Conservation (phyloP, 1,140 invertebrate genomes). For the Drosophila tropicalis region DNA sequence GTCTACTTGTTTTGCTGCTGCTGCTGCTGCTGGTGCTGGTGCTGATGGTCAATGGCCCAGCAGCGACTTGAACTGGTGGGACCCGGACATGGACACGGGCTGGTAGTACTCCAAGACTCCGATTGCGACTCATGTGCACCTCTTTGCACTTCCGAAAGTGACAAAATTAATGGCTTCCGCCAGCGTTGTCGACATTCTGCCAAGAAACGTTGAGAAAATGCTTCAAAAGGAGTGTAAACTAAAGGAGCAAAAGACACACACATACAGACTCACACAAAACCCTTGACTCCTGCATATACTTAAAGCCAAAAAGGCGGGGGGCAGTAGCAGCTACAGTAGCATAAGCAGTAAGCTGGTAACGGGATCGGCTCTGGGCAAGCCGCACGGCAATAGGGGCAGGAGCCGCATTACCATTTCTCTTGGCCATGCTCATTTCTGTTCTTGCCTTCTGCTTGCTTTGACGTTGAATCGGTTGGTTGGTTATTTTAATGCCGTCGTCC, state of each 20-base stretch:
- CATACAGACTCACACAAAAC: constrained; percentile 18
- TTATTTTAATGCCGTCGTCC: constrained; percentile 71
- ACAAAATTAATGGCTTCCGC: constrained; percentile 82
- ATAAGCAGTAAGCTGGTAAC: constrained; percentile 2
- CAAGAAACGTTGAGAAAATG: constrained; percentile 68
- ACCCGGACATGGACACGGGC: background rate
- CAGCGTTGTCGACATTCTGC: constrained; percentile 69
- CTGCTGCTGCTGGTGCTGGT: constrained; percentile 3
- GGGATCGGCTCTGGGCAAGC: constrained; percentile 45
- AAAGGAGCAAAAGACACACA: constrained; percentile 29
- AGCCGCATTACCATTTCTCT: constrained; percentile 75
- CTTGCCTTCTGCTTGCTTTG: constrained; percentile 57
- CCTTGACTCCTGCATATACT: constrained; percentile 20
- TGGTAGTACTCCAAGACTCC: constrained; percentile 10
- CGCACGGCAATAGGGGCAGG: background rate
- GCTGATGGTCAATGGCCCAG: constrained; percentile 43
- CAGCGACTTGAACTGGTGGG: background rate
- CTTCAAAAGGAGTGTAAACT: constrained; percentile 49
- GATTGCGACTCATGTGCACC: constrained; percentile 47
- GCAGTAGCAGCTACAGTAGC: background rate
- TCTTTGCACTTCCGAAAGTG: constrained; percentile 68
- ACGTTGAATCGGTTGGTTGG: constrained; percentile 79
- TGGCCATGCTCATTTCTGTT: constrained; percentile 70
- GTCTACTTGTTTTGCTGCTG: constrained; percentile 19
- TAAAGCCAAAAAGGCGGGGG: constrained; percentile 3